Evolutionary conservation across 2,113 vertebrate species (phyloP).

Genomic region (Callocephalon fimbriatum): DNA sequence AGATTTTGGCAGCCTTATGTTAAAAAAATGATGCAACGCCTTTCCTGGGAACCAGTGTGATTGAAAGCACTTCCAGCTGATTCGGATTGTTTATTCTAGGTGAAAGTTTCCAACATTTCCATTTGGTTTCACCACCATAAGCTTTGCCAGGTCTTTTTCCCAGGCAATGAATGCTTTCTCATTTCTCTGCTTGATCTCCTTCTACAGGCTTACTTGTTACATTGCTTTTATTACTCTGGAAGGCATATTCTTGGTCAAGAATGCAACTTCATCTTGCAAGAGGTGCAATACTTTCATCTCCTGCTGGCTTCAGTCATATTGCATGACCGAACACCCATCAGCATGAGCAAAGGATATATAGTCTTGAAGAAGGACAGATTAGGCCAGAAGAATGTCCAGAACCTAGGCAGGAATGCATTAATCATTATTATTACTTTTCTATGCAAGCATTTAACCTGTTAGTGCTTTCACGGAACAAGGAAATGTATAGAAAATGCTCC

Average conservation of each 20-base stretch:
- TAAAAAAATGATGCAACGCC: conserved; percentile 49
- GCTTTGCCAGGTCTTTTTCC: conserved; percentile 41
- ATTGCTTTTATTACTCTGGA: background rate
- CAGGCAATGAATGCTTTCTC: conserved; percentile 1
- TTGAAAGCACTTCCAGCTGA: conserved; percentile 55
- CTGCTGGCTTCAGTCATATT: background rate
- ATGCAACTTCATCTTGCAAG: background rate
- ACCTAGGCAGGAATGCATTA: background rate
- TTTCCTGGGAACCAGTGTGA: conserved; percentile 48
- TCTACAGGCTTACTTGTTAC: background rate
- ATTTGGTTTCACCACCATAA: conserved; percentile 56
- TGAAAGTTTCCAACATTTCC: conserved; percentile 68
- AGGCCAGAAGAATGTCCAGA: background rate
- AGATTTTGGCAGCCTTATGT: conserved; percentile 48
- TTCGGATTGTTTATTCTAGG: conserved; percentile 61
- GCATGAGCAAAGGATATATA: background rate
- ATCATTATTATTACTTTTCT: conserved; percentile 1
- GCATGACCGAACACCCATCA: background rate
- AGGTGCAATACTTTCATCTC: background rate
- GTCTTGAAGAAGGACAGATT: background rate
- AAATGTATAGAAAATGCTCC: background rate
- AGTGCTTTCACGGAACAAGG: background rate
- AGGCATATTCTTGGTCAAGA: background rate
- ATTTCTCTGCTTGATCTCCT: conserved; percentile 32
- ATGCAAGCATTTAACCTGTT: conserved; percentile 2